Evolutionary conservation across 2,797 vertebrate species (phyloP).

Genomic region (Zonotrichia albicollis): DNA sequence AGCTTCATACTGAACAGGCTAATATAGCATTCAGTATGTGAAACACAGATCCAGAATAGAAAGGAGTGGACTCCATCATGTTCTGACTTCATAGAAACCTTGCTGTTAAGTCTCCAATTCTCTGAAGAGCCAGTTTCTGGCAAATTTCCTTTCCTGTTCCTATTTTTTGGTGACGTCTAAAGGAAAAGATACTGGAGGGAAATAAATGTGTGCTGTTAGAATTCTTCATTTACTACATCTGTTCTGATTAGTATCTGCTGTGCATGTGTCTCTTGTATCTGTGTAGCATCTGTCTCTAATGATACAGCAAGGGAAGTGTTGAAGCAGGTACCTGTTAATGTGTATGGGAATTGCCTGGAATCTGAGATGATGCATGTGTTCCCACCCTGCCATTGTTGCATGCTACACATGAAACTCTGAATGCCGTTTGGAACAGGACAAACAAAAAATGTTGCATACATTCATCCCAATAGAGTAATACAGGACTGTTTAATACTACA

Average conservation of each 20-base stretch:
- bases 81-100: background rate
- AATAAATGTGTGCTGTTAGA: background rate
- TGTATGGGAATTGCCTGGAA: background rate
- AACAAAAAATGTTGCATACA: accelerated
- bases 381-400: accelerated
- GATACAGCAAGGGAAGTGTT: background rate
- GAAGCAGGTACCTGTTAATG: background rate
- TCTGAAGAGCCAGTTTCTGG: background rate
- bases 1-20: background rate
- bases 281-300: background rate
- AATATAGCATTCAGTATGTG: background rate
- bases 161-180: background rate
- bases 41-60: background rate
- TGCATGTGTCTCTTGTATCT: accelerated
- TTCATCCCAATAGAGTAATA: background rate
- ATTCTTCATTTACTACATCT: background rate
- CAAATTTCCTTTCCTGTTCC: accelerated
- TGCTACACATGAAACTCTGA: background rate
- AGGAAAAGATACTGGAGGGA: background rate
- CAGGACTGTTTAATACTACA: background rate
- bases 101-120: background rate
- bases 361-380: accelerated
- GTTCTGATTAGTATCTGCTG: background rate
- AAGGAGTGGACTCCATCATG: background rate
- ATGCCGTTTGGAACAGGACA: background rate